Base-by-base conservation (phyloP, 2,113 vertebrate genomes). In the Oreotrochilus melanogaster region DNA sequence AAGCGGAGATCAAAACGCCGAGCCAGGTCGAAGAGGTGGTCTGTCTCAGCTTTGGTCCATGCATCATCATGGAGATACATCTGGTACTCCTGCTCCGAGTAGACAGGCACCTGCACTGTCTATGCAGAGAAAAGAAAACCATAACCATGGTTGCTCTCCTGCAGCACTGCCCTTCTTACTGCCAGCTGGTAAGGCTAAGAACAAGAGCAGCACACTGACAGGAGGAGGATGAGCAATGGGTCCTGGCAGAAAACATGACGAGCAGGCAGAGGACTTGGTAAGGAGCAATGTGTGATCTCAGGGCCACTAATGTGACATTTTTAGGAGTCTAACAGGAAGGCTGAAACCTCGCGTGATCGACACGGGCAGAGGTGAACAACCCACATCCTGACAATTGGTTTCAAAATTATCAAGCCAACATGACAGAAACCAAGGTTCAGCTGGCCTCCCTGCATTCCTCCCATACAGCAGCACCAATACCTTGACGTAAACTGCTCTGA, bases 41-140 rank as follows among this genome's bases (percentile, higher is more conserved):
- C 99, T 5, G 99, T 99, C 97, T 99, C 99, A 33, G 98, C 98
- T 97, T 99, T 99, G 57, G 99, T 99, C 99, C 99, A 99, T 13
- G 99, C 99, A 5, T 99, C 99, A 0, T 99, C 99, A 6, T 99
- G 99, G 57, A 99, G 99, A 96, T 99, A 99, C 97, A 99, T 98
- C 96, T 99, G 99, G 96, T 99, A 99, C 89, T 99, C 99, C 97
- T 99, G 99, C 97, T 99, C 99, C 0, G 99, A 99, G 93, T 99
- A 99, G 66, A 99, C 98, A 3, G 99, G 99, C 47, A 99, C 98
- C 96, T 99, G 99, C 67, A 99, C 99, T 0, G 99, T 98, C 99
- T 99, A 43, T 45, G 71, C 16, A 80, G 51, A 25, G 51, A 65
- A 75, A 39, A 91, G 33, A 67, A 78, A 78, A 74, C 73, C 33